Evolutionary conservation across 2,888 invertebrate species (phyloP), one percentile per base, ranked within the genome.

Genomic region (Melipona bicolor): DNA sequence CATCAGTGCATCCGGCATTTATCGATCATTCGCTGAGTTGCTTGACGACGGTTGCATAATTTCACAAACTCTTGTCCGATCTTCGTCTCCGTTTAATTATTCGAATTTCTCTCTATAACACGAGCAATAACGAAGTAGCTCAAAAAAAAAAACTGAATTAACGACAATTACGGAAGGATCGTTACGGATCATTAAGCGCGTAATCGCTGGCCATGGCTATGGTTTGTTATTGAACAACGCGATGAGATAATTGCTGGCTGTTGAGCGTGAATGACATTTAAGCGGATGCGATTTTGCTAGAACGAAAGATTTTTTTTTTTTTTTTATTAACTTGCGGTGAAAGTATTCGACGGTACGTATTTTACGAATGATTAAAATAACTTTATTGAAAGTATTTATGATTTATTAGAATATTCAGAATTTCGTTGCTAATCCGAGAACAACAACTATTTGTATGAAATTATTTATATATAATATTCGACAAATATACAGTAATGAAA

Each of bases 191-290:
- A 27, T 81, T 77, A 77, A 77, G 32, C 59, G 54, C 36, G 19
- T 59, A 59, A 77, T 59, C 50, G 65, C 43, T n/a, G 49, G 36
- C 24, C 61, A 79, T n/a, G 68, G 24, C 4, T 65, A 64, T 13
- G 74, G 77, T 85, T 85, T 75, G 56, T 78, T 85, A 77, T 68
- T 81, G 65, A 56, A 54, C 75, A 64, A 68, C 54, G 32, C 69
- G 75, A 85, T 69, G 82, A 76, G 75, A 78, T 82, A 85, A 85
- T 85, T 85, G 72, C 70, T 75, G 64, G 70, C 73, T 70, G 70
- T 73, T 84, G 73, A 85, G 56, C 69, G 59, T 17, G 65, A 67
- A 85, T 75, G 78, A 81, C 71, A 24, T 78, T 85, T 76, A 56
- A 84, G 43, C 27, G 70, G 61, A 0, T 50, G 52, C 36, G 27